Percentiles rank a stretch among this genome's conserved stretches.
phyloP scores from a whole-genome alignment of 1,140 invertebrate genomes.

The Saccostrea echinata region DNA sequence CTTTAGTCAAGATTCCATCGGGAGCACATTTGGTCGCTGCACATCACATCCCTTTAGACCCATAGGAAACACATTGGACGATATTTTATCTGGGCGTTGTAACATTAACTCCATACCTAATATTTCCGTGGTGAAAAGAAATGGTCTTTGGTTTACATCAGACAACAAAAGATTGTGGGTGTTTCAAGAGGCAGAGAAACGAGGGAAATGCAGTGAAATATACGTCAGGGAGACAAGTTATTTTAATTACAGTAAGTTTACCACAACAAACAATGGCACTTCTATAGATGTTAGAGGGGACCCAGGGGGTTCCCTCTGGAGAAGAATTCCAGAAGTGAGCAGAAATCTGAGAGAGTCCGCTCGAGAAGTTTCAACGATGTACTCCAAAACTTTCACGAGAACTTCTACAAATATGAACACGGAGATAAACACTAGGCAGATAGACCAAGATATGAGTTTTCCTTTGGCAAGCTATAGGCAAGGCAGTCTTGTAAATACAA shows the following conservation, averaged over 20 bases:
- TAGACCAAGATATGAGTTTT: neutral
- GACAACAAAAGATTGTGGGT: no score
- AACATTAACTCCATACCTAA: constrained; percentile 34
- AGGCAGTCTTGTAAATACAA: neutral
- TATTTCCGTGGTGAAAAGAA: constrained; percentile 7
- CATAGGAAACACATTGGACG: constrained; percentile 42
- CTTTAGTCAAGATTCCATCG: constrained; percentile 52
- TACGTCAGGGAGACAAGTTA: constrained; percentile 3
- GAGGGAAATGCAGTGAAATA: constrained; percentile 44
- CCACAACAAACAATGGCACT: constrained; percentile 36
- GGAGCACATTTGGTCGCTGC: constrained; percentile 5
- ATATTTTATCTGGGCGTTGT: constrained; percentile 24
- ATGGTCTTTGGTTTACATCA: constrained; percentile 47
- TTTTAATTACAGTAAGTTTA: constrained; percentile 46
- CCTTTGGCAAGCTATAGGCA: neutral
- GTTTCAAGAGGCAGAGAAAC: no score
- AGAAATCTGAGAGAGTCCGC: neutral
- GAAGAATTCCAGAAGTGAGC: neutral
- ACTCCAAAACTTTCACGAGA: no score
- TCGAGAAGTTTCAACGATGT: no score
- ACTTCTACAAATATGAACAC: no score
- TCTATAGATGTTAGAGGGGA: neutral
- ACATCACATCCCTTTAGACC: neutral
- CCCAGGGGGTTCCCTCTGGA: constrained; percentile 6
- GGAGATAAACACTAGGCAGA: no score